Conservation (phyloP, 2,113 vertebrate genomes). For the Mustela lutreola region DNA sequence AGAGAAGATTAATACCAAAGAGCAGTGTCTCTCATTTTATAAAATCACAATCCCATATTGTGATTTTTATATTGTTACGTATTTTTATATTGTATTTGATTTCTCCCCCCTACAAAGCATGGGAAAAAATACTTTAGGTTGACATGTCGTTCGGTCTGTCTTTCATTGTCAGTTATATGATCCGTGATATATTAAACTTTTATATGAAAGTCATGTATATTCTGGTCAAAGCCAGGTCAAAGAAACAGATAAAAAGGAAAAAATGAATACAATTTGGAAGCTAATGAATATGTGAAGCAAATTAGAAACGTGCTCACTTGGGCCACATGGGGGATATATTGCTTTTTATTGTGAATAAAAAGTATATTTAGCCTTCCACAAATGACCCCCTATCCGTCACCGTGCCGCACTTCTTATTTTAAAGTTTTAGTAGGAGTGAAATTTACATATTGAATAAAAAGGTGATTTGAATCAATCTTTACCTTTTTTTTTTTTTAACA, state of each 20-base stretch:
- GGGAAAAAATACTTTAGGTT: not conserved
- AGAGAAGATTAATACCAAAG: not conserved
- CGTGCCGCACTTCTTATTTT: not conserved
- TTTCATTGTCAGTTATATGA: not conserved
- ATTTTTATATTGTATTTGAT: not conserved
- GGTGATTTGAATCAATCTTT: not conserved
- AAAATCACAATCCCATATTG: not conserved
- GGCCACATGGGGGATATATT: not conserved
- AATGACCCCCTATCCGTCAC: not conserved
- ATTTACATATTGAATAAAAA: not conserved
- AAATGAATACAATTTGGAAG: not conserved
- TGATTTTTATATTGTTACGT: too few species aligned
- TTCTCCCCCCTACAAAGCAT: not conserved
- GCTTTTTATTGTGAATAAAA: not conserved
- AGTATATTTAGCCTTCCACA: conserved; percentile 1
- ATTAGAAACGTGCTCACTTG: not conserved
- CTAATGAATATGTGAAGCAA: not conserved
- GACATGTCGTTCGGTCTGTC: not conserved
- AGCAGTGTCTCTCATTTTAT: not conserved
- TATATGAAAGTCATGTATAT: not conserved
- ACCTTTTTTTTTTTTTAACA: not conserved
- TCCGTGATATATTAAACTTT: not conserved
- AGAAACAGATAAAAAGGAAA: not conserved
- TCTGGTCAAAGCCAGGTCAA: not conserved
- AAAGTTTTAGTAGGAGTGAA: not conserved